These are phyloP conservation scores for Cardinalis cardinalis DNA, from an alignment of 2,113 vertebrate genomes.

Conservation along the genomic window DNA sequence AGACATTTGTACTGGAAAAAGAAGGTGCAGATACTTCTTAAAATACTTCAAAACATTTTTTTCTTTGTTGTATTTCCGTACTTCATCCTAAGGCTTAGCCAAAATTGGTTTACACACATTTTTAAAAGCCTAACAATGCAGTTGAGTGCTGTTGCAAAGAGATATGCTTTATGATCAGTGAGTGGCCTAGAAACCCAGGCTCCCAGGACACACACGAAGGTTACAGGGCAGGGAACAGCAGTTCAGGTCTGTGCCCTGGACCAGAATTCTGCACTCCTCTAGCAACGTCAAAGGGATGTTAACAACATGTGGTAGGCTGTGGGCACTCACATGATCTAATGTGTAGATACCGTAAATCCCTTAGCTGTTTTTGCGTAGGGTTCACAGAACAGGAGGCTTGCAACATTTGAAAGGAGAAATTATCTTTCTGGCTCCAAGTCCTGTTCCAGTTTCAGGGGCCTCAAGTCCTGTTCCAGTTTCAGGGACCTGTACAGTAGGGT, in stretches of 20 bases:
- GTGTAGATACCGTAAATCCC: not conserved
- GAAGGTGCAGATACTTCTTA: not conserved
- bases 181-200: not conserved
- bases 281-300: rapidly evolving
- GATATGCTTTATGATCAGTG: not conserved
- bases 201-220: not conserved
- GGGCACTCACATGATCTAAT: not conserved
- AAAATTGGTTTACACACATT: not conserved
- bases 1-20: not conserved
- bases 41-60: not conserved
- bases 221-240: not conserved
- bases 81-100: not conserved
- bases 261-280: not conserved
- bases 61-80: not conserved
- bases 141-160: not conserved
- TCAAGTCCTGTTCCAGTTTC: not conserved
- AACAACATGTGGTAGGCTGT: not conserved
- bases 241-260: not conserved
- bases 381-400: not conserved
- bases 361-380: not conserved
- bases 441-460: not conserved
- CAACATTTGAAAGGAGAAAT: not conserved
- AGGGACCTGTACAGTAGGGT: not conserved
- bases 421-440: not conserved
- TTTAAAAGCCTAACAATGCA: not conserved